Evolutionary conservation across 2,888 invertebrate species (phyloP).

Genomic region (Diaphora mendica): DNA sequence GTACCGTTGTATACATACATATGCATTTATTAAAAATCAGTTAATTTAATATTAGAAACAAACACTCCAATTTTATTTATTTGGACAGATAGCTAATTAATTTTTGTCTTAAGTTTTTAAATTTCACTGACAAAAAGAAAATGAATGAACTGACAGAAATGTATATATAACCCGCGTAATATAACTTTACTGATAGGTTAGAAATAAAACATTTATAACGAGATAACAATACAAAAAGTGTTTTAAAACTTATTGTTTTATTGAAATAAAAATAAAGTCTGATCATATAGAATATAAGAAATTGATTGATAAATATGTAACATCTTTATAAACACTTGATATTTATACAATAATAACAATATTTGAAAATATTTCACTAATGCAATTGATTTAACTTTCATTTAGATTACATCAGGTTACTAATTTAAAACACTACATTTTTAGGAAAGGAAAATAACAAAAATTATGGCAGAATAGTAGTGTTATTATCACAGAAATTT

Average conservation of each 20-base stretch:
- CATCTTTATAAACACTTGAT: slow-evolving; percentile 29
- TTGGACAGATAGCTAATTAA: no score
- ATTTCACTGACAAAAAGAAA: background rate
- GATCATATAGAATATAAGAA: slow-evolving; percentile 18
- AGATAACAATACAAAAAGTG: slow-evolving; percentile 20
- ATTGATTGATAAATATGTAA: slow-evolving; percentile 23
- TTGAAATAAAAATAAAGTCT: slow-evolving; percentile 13
- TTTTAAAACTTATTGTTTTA: slow-evolving; percentile 12
- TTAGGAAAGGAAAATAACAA: background rate
- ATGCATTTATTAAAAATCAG: no score
- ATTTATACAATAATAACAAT: slow-evolving; percentile 37
- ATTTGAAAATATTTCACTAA: background rate
- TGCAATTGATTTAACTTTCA: background rate
- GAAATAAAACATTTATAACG: slow-evolving; percentile 2
- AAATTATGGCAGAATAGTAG: slow-evolving; percentile 62
- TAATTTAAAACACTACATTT: slow-evolving; percentile 6
- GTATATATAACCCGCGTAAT: background rate
- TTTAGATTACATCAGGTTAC: background rate
- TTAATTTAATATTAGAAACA: no score
- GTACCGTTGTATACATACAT: no score
- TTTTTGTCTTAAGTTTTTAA: no score
- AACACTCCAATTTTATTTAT: no score
- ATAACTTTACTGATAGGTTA: slow-evolving; percentile 15
- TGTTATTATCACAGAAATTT: slow-evolving; percentile 70
- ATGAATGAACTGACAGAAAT: background rate